Conservation (phyloP, 2,113 vertebrate species). For the Nothobranchius furzeri region DNA sequence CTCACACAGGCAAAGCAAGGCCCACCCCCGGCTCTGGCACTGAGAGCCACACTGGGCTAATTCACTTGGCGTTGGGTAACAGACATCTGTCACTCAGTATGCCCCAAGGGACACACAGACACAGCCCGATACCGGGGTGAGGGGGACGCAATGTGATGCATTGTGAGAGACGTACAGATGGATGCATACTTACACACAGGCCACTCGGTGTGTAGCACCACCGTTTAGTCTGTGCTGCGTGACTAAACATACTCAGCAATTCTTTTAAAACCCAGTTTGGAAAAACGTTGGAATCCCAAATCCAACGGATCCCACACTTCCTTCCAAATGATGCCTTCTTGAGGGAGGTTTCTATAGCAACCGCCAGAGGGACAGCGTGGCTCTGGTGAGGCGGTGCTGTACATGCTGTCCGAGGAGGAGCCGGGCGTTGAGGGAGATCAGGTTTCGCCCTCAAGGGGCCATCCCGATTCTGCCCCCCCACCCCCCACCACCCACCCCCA, state of each 20-base stretch:
- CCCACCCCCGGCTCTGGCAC: conserved; percentile 48
- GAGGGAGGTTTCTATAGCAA: conserved; percentile 90
- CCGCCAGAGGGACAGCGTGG: conserved; percentile 81
- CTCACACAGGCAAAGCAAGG: conserved; percentile 46
- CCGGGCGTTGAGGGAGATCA: conserved; percentile 84
- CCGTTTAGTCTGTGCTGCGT: neutral
- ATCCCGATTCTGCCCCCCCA: conserved; percentile 48
- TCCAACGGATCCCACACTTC: conserved; percentile 50
- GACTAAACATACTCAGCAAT: neutral
- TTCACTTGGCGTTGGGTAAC: conserved; percentile 79
- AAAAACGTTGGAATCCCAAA: conserved; percentile 9
- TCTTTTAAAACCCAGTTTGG: conserved; percentile 7
- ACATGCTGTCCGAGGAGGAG: conserved; percentile 76
- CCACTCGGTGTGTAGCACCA: neutral
- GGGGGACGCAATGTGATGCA: conserved; percentile 53
- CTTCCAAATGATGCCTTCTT: conserved; percentile 73
- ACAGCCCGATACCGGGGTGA: conserved; percentile 51
- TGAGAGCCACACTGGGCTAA: conserved; percentile 72
- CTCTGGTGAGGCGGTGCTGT: conserved; percentile 79
- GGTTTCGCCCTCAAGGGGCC: conserved; percentile 85
- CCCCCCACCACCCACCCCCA: no score
- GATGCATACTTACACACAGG: conserved; percentile 63
- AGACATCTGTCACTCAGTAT: conserved; percentile 79
- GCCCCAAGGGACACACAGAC: conserved; percentile 67
- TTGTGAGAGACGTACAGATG: conserved; percentile 49